Evolutionary conservation across 23 tunicate species (phyloP).

Genomic region (Pegea sp.): DNA sequence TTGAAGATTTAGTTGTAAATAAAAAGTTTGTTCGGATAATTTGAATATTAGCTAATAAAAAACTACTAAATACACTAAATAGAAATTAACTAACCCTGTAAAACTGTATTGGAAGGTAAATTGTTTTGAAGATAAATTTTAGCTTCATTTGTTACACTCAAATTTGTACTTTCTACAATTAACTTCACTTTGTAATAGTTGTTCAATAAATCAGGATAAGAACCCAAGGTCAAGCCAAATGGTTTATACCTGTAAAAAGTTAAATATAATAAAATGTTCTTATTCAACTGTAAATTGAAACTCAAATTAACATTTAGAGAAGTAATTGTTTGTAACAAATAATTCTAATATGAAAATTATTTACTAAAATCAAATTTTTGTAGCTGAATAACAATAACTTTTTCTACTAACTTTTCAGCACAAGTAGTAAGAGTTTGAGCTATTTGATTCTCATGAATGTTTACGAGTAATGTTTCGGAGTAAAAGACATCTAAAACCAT

Average conservation of each 20-base stretch:
- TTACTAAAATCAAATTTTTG: too few relatives aligned
- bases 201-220: constrained; percentile 83
- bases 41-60: too few relatives aligned
- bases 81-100: constrained; percentile 12
- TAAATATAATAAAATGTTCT: background rate
- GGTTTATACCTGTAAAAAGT: constrained; percentile 11
- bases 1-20: too few relatives aligned
- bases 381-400: constrained; percentile 3
- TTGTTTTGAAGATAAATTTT: constrained; percentile 10
- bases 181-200: constrained; percentile 89
- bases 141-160: constrained; percentile 19
- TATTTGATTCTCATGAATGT: constrained; percentile 43
- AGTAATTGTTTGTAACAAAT: background rate
- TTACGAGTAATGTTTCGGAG: constrained; percentile 15
- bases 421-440: constrained; percentile 24
- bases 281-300: background rate
- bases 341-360: background rate
- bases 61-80: too few relatives aligned
- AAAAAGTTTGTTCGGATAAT: too few relatives aligned
- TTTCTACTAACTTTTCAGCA: constrained; percentile 35
- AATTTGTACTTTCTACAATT: constrained; percentile 40
- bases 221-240: constrained; percentile 63
- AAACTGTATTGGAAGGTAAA: constrained; percentile 6
- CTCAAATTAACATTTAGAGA: background rate
- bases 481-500: constrained; percentile 22